Percentiles rank a stretch among this genome's conserved stretches.
phyloP scores from a whole-genome alignment of 2,113 vertebrate species.

The Neotragus moschatus region DNA sequence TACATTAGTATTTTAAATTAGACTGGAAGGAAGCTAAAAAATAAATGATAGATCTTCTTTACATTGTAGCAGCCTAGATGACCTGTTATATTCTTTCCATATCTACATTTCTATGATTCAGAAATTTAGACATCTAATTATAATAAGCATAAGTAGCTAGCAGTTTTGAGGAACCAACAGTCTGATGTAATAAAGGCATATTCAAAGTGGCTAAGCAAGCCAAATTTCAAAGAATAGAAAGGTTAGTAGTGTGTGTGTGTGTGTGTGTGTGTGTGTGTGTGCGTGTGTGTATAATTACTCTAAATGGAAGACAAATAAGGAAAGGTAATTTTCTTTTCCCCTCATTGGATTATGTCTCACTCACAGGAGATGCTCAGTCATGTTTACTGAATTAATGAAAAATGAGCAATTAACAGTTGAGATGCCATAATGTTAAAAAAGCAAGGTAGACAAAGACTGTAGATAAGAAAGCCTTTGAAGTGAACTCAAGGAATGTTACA shows the following conservation, averaged over 20 bases:
- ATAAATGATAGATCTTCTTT: constrained; percentile 1
- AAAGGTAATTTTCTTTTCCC: neutral
- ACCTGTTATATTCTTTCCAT: neutral
- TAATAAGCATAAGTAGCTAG: neutral
- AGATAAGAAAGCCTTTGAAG: neutral
- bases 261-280: neutral
- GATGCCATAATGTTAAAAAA: neutral
- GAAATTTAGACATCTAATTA: neutral
- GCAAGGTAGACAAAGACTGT: neutral
- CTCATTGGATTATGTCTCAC: neutral
- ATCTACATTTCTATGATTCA: neutral
- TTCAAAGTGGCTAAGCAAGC: neutral
- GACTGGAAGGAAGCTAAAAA: neutral
- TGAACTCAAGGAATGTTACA: neutral
- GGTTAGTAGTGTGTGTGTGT: neutral
- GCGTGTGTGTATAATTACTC: neutral
- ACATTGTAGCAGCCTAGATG: neutral
- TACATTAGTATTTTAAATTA: neutral
- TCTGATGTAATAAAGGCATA: neutral
- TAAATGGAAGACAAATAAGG: neutral
- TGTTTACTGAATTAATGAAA: neutral
- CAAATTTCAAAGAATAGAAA: neutral
- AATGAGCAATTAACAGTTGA: neutral
- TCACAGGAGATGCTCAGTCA: neutral
- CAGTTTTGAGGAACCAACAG: neutral